Evolutionary conservation across 2,113 vertebrate genomes (phyloP).

Genomic region (Clarias batrachus): DNA sequence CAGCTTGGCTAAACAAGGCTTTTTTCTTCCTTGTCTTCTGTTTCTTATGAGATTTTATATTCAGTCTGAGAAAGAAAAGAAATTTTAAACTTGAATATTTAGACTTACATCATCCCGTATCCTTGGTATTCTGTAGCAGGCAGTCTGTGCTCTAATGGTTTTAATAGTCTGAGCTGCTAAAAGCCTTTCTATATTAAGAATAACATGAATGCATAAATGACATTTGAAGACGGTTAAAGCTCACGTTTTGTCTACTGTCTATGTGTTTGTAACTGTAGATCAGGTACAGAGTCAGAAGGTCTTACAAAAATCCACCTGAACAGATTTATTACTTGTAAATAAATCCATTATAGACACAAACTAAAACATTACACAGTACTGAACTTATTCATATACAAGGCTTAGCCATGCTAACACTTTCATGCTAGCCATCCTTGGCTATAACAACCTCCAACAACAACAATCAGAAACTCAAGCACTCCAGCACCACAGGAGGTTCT

Average conservation of each 20-base stretch:
- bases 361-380: neutral
- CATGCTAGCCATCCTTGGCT: neutral
- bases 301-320: neutral
- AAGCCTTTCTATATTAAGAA: constrained; percentile 24
- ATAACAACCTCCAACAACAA: neutral
- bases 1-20: neutral
- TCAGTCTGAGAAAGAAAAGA: neutral
- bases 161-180: constrained; percentile 34
- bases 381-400: too few relatives aligned
- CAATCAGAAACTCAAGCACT: neutral
- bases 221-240: neutral
- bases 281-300: neutral
- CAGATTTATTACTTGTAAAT: neutral
- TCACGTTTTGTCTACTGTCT: neutral
- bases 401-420: neutral
- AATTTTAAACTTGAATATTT: neutral
- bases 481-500: neutral
- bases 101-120: constrained; percentile 12
- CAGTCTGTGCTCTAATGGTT: neutral
- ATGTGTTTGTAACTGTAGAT: neutral
- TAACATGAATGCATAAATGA: neutral
- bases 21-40: neutral
- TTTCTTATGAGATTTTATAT: neutral
- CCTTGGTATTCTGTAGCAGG: neutral
- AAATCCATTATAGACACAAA: neutral